Conservation (phyloP, 2,797 vertebrate species). For the Kryptopterus vitreolus region DNA sequence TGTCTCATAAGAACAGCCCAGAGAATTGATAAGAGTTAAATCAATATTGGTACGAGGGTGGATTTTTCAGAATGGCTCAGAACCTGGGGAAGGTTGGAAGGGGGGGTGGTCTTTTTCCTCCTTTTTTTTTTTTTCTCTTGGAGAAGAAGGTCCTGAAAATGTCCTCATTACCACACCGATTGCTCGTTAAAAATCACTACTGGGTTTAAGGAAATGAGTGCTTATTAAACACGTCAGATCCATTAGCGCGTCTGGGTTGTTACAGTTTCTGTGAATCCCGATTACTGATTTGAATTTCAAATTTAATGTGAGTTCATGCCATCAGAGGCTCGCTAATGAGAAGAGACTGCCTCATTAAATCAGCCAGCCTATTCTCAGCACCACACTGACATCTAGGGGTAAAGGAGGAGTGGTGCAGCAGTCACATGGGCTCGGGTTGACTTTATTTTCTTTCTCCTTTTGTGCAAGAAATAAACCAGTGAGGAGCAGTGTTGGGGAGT, state of each 20-base stretch:
- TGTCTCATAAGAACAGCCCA: conserved; percentile 26
- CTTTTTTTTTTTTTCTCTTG: not conserved
- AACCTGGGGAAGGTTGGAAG: not conserved
- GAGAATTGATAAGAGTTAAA: conserved; percentile 53
- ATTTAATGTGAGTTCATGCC: conserved; percentile 50
- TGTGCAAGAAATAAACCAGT: not conserved
- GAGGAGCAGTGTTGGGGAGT: too few species aligned
- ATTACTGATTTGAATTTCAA: conserved; percentile 53
- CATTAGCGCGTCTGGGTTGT: conserved; percentile 45
- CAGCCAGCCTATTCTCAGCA: conserved; percentile 1
- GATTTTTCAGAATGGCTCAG: conserved; percentile 47
- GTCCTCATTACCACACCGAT: conserved; percentile 50
- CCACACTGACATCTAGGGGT: conserved; percentile 52
- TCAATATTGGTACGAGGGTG: conserved; percentile 51
- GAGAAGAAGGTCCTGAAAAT: conserved; percentile 32
- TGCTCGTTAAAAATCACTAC: conserved; percentile 51
- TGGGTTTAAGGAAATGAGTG: conserved; percentile 49
- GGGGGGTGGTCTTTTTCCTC: too few species aligned
- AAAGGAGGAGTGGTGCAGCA: conserved; percentile 6
- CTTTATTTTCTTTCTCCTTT: not conserved
- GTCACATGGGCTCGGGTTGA: not conserved
- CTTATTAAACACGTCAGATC: conserved; percentile 57
- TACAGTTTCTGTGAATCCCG: conserved; percentile 52
- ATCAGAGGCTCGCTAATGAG: conserved; percentile 43
- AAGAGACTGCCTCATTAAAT: conserved; percentile 29